Base-by-base conservation (phyloP, 2,797 vertebrate genomes). In the Cuniculus paca region DNA sequence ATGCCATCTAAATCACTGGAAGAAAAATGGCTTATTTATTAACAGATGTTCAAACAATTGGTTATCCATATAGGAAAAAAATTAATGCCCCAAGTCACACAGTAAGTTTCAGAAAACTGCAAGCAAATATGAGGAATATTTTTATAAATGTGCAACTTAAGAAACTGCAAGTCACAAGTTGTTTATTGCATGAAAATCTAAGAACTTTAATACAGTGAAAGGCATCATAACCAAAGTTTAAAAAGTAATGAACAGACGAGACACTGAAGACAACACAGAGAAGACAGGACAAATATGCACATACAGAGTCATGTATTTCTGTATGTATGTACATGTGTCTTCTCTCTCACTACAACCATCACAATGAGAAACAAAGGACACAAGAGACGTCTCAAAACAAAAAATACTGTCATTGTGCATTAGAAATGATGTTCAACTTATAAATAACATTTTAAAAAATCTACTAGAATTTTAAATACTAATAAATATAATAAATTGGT, bases 1-100 rank as follows among this genome's bases (percentile, higher is more conserved):
- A 58, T 72, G 26, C 39, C 20, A 86, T 86, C 81, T 74, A 86
- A 90, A 63, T 90, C 50, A 91, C 50, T 36, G 50, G 9, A 91
- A 88, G 82, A 80, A 81, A 94, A 91, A 63, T 85, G 34, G 6
- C 65, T 93, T 92, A 92, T 86, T 94, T 24, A 81, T 83, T 81
- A 93, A 90, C 28, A 88, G 61, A 39, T 79, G n/a, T 61, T 93
- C 65, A 93, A 91, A 80, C 28, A 81, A 75, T 8, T 93, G 28
- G 19, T 58, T 90, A 84, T 54, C 39, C 77, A 90, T 10, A 70
- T 3, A 63, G 17, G 8, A 48, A 63, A 94, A 80, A 79, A 56
- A 4, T 34, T 83, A 90, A 80, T 74, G 28, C 52, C 82, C 50
- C 68, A 79, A 96, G 88, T 6, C 36, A 95, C 2, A 91, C 39